Evolutionary conservation across 35 echinoderm and acorn worm species (phyloP).

Genomic region (Ophioderma brevispina): DNA sequence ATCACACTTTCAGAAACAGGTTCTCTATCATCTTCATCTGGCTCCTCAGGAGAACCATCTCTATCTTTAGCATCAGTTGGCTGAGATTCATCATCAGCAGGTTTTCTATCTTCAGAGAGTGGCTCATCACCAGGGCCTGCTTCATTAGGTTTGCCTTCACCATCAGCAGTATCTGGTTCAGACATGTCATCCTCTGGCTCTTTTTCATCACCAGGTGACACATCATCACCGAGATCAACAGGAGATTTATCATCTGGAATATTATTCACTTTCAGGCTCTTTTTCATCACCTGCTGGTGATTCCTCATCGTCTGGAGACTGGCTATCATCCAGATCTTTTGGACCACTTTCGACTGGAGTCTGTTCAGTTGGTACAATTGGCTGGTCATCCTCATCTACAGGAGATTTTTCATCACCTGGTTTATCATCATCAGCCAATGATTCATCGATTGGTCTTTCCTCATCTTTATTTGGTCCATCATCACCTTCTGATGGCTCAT

Average conservation of each 20-base stretch:
- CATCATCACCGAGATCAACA: too few relatives aligned
- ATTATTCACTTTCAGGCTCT: neutral
- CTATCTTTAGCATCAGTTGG: conserved; percentile 1
- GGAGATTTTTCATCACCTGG: neutral
- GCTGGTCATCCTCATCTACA: neutral
- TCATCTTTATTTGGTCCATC: neutral
- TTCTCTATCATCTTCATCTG: conserved; percentile 1
- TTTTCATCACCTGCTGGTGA: neutral
- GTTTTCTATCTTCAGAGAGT: neutral
- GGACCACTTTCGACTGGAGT: neutral
- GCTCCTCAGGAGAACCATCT: neutral
- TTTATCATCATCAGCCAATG: neutral
- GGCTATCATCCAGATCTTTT: neutral
- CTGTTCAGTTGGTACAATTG: neutral
- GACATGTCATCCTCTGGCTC: neutral
- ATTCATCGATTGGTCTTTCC: neutral
- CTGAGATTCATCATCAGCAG: neutral
- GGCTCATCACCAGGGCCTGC: neutral
- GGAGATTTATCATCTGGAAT: too few relatives aligned
- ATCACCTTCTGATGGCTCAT: neutral
- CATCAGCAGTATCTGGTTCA: neutral
- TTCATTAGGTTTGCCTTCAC: neutral
- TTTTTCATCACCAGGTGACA: neutral
- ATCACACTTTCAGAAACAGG: conserved; percentile 1
- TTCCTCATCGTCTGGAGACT: neutral